These are phyloP conservation scores for Montipora foliosa DNA, from an alignment of 64 coral and sea anemone species.

Conservation along the genomic window DNA sequence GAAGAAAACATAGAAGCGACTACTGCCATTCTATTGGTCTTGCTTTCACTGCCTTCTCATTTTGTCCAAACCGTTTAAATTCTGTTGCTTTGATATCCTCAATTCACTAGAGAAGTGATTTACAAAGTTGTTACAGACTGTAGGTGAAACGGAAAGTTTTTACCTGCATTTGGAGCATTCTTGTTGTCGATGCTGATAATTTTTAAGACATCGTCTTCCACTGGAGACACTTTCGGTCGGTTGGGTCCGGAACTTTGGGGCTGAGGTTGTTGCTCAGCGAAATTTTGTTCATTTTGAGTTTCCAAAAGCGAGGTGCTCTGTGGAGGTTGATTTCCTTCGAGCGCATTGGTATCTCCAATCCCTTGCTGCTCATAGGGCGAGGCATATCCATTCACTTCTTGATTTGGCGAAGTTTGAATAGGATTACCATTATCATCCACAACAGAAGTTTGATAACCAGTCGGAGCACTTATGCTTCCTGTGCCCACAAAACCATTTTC, in stretches of 20 bases:
- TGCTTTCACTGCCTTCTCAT: not conserved
- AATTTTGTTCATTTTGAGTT: not conserved
- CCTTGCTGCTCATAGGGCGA: not conserved
- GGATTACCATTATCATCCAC: conserved; percentile 26
- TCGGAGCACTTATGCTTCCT: conserved; percentile 15
- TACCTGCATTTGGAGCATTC: conserved; percentile 44
- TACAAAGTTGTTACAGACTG: not conserved
- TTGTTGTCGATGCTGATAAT: conserved; percentile 28
- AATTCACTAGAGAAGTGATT: not conserved
- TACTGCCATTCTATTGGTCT: not conserved
- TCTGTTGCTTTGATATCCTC: not conserved
- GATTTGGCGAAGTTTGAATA: not conserved
- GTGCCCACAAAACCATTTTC: conserved; percentile 30
- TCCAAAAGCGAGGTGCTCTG: not conserved
- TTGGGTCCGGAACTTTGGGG: not conserved
- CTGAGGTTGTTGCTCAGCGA: not conserved
- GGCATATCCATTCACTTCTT: conserved; percentile 1
- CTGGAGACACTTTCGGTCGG: not conserved
- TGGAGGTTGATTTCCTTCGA: not conserved
- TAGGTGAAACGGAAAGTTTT: not conserved
- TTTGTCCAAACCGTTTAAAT: not conserved
- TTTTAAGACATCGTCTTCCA: conserved; percentile 27
- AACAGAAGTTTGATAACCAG: conserved; percentile 15
- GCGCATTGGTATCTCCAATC: not conserved
- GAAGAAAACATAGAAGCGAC: too few relatives aligned